Evolutionary conservation across 35 echinoderm and acorn worm genomes (phyloP), one percentile per base, ranked within the genome.

Genomic region (Anneissia japonica): DNA sequence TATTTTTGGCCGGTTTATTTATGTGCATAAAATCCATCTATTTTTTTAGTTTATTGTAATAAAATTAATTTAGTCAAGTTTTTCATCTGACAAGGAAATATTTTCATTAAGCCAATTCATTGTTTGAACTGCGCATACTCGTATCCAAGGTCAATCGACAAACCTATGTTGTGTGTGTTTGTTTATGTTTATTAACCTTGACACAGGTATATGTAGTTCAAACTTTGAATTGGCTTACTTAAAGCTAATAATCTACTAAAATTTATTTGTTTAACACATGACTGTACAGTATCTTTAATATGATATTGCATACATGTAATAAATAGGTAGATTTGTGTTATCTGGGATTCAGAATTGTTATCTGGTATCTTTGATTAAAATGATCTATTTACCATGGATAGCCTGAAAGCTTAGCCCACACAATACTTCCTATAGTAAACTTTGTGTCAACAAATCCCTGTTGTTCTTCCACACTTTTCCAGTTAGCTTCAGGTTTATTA

Each of bases 321-420:
- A 13, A 16, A 78, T 21, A 78, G 12, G 16, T 78, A 78, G 12
- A 78, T 21, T 31, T 21, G 16, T 33, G 13, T 78, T 13, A 14
- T 16, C 12, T 32, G 21, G 55, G 38, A 13, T 16, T 23, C n/a
- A 34, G 17, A 83, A 83, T 73, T 21, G 40, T 14, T 83, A 29
- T 17, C 23, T 39, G 23, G 38, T 2, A 23, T 11, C 81, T n/a
- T 83, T 43, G 0, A 83, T 0, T 21, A 26, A 3, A 6, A 2
- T 26, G 34, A 74, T 74, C 34, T 55, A 14, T 31, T 93, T 74
- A 93, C 89, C 92, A 99, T 74, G 96, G 96, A 73, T 78, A 99
- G 14, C 91, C 91, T 23, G 88, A 82, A 92, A 99, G 89, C 72
- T 87, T 91, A 2, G 96, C 96, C 96, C 96, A 99, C 4, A 99